Evolutionary conservation across 2,888 invertebrate species (phyloP), one percentile per base, ranked within the genome.

Genomic region (Orchestes rusci): DNA sequence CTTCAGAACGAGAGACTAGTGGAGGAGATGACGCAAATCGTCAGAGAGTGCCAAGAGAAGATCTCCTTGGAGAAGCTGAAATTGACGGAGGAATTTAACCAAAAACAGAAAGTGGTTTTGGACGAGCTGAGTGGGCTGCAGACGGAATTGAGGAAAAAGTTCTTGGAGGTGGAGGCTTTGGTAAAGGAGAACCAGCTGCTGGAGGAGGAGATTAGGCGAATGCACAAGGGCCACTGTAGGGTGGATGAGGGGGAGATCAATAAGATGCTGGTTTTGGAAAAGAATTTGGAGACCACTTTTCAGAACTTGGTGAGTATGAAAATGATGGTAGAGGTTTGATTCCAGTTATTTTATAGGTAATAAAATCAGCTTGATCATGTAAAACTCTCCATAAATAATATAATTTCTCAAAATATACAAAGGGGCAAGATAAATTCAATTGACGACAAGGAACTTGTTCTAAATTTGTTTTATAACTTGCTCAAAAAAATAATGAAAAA

Each of bases 61-160:
- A 71, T 76, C 28, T 76, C 76, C 54, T 68, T 59, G n/a, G 80
- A 85, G 62, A 66, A 80, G 36, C 70, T 71, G 3, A 69, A 70
- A 38, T 62, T 78, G 0, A 79, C 72, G 58, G 69, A 73, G 2
- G 73, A 73, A 50, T 78, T 77, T 53, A 73, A 75, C 18, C 74
- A 74, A 37, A 80, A 77, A 59, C 62, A 76, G 10, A 68, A 76
- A 34, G 74, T 73, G 35, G 73, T 79, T 67, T 56, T 73, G 12
- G 58, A 68, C 7, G 77, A 80, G 51, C 72, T 80, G 8, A 72
- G 72, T 53, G 72, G 72, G 51, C 56, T 76, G 12, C 76, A 79
- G 54, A 60, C 72, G 0, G 77, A 80, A 54, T 58, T 80, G 23
- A 71, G 74, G 15, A 72, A 75, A 45, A 80, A 79, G 55, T 70